Percentiles rank a stretch among this genome's conserved stretches.
Conservation (phyloP, 2,888 invertebrate species). For the Melipona bicolor region DNA sequence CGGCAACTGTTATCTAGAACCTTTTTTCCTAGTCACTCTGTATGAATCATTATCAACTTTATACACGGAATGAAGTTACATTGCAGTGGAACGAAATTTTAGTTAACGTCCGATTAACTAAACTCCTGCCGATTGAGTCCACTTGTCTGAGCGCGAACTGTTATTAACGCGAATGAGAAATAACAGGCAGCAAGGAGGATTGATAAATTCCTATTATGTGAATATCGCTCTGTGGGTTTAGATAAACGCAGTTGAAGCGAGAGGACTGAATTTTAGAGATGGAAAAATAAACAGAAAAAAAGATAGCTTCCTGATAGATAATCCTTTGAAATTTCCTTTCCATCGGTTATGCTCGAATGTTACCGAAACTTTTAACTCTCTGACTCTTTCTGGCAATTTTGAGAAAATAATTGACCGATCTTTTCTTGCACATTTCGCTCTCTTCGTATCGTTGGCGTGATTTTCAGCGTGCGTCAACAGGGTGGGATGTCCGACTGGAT, state of each 20-base stretch:
- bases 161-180: not conserved
- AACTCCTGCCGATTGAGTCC: too few relatives aligned
- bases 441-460: not conserved
- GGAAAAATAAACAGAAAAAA: too few relatives aligned
- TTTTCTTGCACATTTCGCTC: not conserved
- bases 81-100: not conserved
- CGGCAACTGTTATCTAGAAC: too few relatives aligned
- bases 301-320: not conserved
- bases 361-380: not conserved
- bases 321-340: not conserved
- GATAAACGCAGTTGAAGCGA: not conserved
- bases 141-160: not conserved
- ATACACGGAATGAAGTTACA: too few relatives aligned
- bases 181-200: too few relatives aligned
- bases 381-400: too few relatives aligned
- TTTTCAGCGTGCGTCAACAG: constrained; percentile 18
- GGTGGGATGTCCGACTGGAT: not conserved
- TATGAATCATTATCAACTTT: too few relatives aligned
- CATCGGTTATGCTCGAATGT: rapidly evolving
- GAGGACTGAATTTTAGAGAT: too few relatives aligned
- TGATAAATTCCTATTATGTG: not conserved
- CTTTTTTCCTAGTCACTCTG: too few relatives aligned
- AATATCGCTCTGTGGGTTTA: not conserved
- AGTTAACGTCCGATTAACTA: not conserved
- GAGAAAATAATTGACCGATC: not conserved